Percentiles rank a stretch among this genome's conserved stretches.
These are phyloP conservation scores for Lepus oiostolus DNA, from an alignment of 2,797 vertebrate species.

Conservation along the genomic window DNA sequence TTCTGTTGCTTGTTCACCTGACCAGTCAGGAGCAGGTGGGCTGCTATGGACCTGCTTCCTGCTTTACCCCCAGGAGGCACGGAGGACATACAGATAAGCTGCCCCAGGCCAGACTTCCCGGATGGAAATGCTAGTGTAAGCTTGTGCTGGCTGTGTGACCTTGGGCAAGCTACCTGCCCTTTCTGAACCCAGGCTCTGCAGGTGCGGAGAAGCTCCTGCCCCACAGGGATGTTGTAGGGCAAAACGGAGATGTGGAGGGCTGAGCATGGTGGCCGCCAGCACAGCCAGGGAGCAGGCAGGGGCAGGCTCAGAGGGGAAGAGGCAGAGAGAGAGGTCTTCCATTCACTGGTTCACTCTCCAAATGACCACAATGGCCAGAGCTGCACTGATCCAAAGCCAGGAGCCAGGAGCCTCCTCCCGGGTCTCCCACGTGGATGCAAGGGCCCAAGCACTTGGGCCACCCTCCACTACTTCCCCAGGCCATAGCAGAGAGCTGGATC, in stretches of 20 bases:
- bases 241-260: background rate
- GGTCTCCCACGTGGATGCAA: no score
- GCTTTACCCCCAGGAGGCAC: background rate
- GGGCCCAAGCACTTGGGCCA: no score
- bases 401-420: no score
- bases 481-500: no score
- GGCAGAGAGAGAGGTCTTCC: no score
- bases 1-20: background rate
- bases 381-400: no score
- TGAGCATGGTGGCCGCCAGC: background rate
- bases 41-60: background rate
- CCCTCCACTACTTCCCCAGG: no score
- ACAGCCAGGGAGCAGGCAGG: background rate
- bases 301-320: background rate
- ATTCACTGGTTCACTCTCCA: no score
- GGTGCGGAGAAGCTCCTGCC: background rate
- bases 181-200: constrained; percentile 34
- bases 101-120: background rate
- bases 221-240: background rate
- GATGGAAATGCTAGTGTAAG: background rate
- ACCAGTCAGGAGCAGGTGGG: background rate
- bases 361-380: no score
- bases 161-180: constrained; percentile 52
- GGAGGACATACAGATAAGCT: background rate
- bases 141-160: constrained; percentile 47